Evolutionary conservation across 2,888 invertebrate species (phyloP), one percentile per base, ranked within the genome.

Genomic region (Tetragnatha montana): DNA sequence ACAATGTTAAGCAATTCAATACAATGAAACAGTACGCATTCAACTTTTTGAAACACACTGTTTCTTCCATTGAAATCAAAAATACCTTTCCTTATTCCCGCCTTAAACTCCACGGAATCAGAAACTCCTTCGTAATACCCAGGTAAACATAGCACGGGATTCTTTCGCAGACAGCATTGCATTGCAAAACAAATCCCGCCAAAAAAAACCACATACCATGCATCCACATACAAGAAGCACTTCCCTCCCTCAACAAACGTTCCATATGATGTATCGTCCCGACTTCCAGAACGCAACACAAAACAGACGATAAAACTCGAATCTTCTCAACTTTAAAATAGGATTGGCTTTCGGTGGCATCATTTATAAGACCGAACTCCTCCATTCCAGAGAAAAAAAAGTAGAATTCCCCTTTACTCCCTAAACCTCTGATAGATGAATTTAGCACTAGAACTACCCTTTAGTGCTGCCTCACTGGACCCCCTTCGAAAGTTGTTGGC

Each of bases 351-450:
- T 69, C 85, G 17, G 17, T 19, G 50, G 51, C 69, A 71, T 71
- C 85, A 70, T 85, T 85, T 85, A 79, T 85, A 85, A 85, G 79
- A 85, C 19, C 76, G 51, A 51, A 79, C 19, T 49, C 17, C 17
- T 50, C 19, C 21, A 4, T 50, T 14, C 17, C 22, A 75, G 50
- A 49, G 78, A 19, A 49, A 22, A 51, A 79, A 85, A 78, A 85
- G 10, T 4, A 60, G 17, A 60, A 17, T 60, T 70, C 78, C 79
- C 76, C 71, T 79, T 85, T 79, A 78, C 35, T 84, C 76, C 68
- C 79, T 50, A 85, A 51, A 6, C 78, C 49, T 51, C 85, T 85
- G 78, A 85, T 85, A 78, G 85, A 85, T 85, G 85, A 78, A 47
- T 85, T 85, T 79, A 82, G 74, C 70, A 85, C 85, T 70, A 51